Percentiles rank a stretch among this genome's conserved stretches.
Conservation (phyloP, 2,797 vertebrate species). For the Molossus alvarezi region DNA sequence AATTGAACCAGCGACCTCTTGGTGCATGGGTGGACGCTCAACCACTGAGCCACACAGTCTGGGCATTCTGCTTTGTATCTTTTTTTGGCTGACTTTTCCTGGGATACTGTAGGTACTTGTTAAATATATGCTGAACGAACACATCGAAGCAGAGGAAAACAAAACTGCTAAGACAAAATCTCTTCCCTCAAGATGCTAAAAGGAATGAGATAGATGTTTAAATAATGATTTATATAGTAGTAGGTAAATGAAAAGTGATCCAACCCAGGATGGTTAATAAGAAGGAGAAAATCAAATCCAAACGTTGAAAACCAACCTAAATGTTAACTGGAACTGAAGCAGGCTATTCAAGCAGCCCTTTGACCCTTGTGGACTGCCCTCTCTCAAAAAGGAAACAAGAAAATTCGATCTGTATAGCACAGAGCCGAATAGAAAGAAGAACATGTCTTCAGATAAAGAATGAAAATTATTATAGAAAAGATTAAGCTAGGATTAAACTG, state of each 20-base stretch:
- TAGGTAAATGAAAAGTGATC: conserved; percentile 31
- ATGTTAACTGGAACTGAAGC: conserved; percentile 55
- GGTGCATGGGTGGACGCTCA: no score
- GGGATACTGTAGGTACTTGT: background rate
- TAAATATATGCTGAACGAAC: background rate
- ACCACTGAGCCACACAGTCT: no score
- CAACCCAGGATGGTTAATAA: background rate
- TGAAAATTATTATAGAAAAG: conserved; percentile 80
- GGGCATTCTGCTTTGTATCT: background rate
- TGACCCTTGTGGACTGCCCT: conserved; percentile 63
- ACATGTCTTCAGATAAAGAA: conserved; percentile 82
- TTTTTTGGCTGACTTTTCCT: background rate
- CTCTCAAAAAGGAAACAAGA: conserved; percentile 64
- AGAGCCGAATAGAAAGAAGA: conserved; percentile 66
- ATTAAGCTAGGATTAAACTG: conserved; percentile 76
- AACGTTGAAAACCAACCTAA: conserved; percentile 31
- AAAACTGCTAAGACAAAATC: background rate
- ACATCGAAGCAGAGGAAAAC: background rate
- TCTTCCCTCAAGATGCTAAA: conserved; percentile 38
- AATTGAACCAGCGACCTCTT: no score
- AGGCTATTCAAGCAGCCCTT: conserved; percentile 1
- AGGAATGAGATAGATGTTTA: background rate
- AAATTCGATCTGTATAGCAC: conserved; percentile 72
- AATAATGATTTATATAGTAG: conserved; percentile 40
- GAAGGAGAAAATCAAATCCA: conserved; percentile 58